phyloP scores from a whole-genome alignment of 2,888 invertebrate genomes.

The Melieria crassipennis region DNA sequence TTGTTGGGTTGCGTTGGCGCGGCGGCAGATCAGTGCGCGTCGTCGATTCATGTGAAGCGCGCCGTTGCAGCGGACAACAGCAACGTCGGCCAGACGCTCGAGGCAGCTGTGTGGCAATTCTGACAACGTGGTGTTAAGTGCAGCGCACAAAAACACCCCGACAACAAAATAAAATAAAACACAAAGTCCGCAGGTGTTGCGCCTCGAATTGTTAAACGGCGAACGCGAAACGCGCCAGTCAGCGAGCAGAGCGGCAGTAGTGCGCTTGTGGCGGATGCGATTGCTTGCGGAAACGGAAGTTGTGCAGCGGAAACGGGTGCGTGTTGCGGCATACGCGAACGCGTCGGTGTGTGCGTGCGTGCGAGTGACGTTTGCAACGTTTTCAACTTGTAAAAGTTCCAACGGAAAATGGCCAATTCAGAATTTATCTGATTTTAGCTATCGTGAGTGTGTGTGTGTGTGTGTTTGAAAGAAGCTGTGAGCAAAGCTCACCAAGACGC shows the following conservation, averaged over 20 bases:
- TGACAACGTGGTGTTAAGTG: neutral
- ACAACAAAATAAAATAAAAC: no score
- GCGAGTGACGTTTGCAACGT: neutral
- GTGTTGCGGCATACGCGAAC: neutral
- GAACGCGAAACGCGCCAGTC: no score
- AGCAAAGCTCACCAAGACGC: neutral
- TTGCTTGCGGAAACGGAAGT: conserved; percentile 34
- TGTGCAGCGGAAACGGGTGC: neutral
- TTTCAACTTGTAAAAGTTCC: no score
- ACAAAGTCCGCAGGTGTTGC: no score
- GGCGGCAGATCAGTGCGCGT: conserved; percentile 49
- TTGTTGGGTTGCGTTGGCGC: conserved; percentile 8
- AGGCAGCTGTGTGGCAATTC: neutral
- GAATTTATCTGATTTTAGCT: neutral
- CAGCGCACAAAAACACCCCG: no score
- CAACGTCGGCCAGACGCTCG: neutral
- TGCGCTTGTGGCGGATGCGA: conserved; percentile 15
- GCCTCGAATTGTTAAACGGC: no score
- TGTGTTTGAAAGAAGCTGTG: neutral
- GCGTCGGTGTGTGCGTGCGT: neutral
- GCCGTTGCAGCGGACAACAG: conserved; percentile 36
- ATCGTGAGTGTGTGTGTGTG: neutral
- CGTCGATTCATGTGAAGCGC: conserved; percentile 46
- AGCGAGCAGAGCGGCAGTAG: no score
- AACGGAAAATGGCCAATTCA: no score